Percentiles rank a stretch among this genome's conserved stretches.
Evolutionary conservation across 2,797 vertebrate genomes (phyloP).

Genomic region (Enteromius fasciolatus): DNA sequence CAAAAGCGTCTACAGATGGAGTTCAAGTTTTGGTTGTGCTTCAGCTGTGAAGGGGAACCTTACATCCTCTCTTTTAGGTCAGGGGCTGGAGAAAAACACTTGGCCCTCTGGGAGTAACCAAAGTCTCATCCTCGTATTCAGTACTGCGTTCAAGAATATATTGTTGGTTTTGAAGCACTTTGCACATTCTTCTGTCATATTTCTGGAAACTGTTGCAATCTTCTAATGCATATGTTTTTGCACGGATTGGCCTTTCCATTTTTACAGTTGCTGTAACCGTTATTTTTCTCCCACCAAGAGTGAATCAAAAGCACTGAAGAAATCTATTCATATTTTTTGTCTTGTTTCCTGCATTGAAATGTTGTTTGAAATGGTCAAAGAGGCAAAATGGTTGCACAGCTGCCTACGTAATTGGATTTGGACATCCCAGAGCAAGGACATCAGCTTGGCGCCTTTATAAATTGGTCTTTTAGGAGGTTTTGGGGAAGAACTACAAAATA

Average conservation of each 20-base stretch:
- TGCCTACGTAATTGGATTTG: slow-evolving; percentile 17
- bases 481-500: neutral
- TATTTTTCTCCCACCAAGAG: neutral
- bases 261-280: neutral
- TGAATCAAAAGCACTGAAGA: neutral
- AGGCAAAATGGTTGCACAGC: neutral
- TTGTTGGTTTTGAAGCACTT: neutral
- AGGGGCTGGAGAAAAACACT: slow-evolving; percentile 18
- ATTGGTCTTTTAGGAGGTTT: slow-evolving; percentile 2
- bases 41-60: slow-evolving; percentile 16
- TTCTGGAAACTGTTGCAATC: neutral
- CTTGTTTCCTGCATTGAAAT: neutral
- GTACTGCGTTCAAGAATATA: neutral
- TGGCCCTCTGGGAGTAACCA: neutral
- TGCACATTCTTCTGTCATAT: neutral
- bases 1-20: slow-evolving; percentile 7
- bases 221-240: neutral
- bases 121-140: neutral
- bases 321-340: neutral
- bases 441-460: neutral
- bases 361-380: neutral
- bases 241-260: neutral
- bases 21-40: slow-evolving; percentile 18
- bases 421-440: slow-evolving; percentile 7
- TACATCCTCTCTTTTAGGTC: slow-evolving; percentile 16